phyloP scores from a whole-genome alignment of 1,140 invertebrate genomes.

The Aphaenogaster rudis region DNA sequence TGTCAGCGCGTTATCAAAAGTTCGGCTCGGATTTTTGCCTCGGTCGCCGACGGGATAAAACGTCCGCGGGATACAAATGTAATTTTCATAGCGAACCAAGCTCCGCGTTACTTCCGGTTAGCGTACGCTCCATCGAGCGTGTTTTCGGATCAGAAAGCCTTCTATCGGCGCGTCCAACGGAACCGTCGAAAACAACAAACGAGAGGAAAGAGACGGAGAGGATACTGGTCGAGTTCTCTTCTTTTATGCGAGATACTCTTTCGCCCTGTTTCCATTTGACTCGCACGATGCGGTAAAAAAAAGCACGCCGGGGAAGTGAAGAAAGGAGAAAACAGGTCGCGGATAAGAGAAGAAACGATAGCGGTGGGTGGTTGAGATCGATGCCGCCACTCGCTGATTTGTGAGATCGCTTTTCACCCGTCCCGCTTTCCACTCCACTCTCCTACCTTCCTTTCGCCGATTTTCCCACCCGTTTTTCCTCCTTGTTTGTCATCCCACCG shows the following conservation, averaged over 20 bases:
- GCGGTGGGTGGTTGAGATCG: constrained; percentile 54
- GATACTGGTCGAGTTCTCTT: constrained; percentile 31
- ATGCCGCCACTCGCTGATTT: constrained; percentile 71
- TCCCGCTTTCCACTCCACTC: neutral
- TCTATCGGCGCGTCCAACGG: constrained; percentile 62
- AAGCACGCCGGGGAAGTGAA: constrained; percentile 29
- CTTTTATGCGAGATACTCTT: constrained; percentile 39
- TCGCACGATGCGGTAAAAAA: constrained; percentile 64
- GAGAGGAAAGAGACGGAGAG: neutral
- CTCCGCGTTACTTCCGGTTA: constrained; percentile 32
- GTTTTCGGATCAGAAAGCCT: constrained; percentile 66
- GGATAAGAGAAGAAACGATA: constrained; percentile 28
- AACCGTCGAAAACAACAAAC: neutral
- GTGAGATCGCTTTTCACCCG: constrained; percentile 63
- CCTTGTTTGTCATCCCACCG: constrained; percentile 40
- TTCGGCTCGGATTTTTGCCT: constrained; percentile 46
- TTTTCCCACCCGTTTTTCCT: neutral
- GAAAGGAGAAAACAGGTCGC: constrained; percentile 13
- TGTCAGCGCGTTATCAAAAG: constrained; percentile 59
- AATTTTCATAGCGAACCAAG: constrained; percentile 42
- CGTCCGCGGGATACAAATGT: constrained; percentile 53
- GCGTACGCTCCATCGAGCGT: constrained; percentile 39
- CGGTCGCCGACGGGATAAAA: constrained; percentile 42
- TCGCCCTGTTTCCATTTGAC: constrained; percentile 37
- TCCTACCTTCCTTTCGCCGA: neutral